A percentile compares a stretch with the other conserved stretches of the same genome.
Evolutionary conservation across 92 coral and sea anemone species (phyloP).

Genomic region (Paramuricea clavata): DNA sequence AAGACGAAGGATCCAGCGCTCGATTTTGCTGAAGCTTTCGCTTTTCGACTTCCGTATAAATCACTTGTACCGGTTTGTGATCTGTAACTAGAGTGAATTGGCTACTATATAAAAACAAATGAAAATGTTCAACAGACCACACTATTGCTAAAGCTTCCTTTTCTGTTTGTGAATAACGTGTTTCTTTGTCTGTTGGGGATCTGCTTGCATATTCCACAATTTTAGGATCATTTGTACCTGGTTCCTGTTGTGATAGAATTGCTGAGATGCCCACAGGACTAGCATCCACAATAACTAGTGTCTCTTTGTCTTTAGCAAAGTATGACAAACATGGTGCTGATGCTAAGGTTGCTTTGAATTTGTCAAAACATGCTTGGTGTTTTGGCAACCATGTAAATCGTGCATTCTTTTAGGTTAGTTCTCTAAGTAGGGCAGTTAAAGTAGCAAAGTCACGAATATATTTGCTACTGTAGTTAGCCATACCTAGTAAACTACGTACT

Average conservation of each 20-base stretch:
- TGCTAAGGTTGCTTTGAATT: neutral
- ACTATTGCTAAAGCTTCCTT: constrained; percentile 18
- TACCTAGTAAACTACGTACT: neutral
- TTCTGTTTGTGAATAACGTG: constrained; percentile 22
- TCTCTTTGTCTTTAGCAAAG: constrained; percentile 10
- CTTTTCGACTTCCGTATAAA: neutral
- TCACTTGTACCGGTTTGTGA: neutral
- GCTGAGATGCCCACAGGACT: constrained; percentile 29
- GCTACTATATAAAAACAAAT: neutral
- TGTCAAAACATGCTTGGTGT: neutral
- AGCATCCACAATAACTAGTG: neutral
- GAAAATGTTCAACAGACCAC: constrained; percentile 20
- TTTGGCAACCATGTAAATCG: neutral
- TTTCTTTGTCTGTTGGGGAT: neutral
- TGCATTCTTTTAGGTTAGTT: constrained; percentile 1
- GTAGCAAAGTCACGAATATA: constrained; percentile 8
- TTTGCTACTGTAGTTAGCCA: constrained; percentile 25
- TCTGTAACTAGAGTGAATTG: neutral
- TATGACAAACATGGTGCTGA: neutral
- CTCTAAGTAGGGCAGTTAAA: neutral
- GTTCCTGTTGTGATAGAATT: neutral
- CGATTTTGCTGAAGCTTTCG: neutral
- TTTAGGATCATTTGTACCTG: neutral
- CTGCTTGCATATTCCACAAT: neutral
- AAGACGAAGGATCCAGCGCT: neutral